These are phyloP conservation scores for Petrocephalus sullivani DNA, from an alignment of 2,797 vertebrate species.

Conservation along the genomic window DNA sequence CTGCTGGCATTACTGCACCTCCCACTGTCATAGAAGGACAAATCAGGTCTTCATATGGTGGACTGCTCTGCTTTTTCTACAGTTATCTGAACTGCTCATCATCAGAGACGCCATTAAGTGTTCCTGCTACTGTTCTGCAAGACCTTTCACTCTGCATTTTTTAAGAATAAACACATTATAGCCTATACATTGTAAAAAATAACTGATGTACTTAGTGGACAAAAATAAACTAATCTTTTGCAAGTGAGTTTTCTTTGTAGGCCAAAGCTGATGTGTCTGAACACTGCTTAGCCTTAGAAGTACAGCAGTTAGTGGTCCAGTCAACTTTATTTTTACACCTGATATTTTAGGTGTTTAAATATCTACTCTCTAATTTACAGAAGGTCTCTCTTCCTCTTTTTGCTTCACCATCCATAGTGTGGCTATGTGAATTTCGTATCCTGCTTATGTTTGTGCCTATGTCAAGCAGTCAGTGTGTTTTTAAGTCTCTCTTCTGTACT, in stretches of 20 bases:
- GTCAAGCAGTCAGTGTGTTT: not conserved
- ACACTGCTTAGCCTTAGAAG: not conserved
- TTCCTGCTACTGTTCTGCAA: not conserved
- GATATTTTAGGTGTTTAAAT: not conserved
- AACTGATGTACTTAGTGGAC: not conserved
- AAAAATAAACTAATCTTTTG: too few relatives aligned
- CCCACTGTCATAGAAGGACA: too few relatives aligned
- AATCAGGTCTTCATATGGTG: not conserved
- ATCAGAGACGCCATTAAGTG: not conserved
- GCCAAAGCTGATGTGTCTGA: not conserved
- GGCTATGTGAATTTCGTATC: not conserved
- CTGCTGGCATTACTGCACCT: too few relatives aligned
- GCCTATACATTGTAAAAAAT: not conserved
- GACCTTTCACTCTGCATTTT: not conserved
- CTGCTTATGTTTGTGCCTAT: not conserved
- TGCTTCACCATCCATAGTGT: not conserved
- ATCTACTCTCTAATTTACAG: not conserved
- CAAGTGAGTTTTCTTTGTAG: not conserved
- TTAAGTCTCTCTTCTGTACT: not conserved
- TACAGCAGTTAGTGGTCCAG: not conserved
- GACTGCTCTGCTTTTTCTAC: not conserved
- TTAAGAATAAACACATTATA: not conserved
- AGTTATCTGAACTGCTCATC: not conserved
- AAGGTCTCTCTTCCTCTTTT: not conserved
- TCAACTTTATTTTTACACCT: not conserved